Base-by-base conservation (phyloP, 2,797 vertebrate genomes). In the Micromesistius poutassou region DNA sequence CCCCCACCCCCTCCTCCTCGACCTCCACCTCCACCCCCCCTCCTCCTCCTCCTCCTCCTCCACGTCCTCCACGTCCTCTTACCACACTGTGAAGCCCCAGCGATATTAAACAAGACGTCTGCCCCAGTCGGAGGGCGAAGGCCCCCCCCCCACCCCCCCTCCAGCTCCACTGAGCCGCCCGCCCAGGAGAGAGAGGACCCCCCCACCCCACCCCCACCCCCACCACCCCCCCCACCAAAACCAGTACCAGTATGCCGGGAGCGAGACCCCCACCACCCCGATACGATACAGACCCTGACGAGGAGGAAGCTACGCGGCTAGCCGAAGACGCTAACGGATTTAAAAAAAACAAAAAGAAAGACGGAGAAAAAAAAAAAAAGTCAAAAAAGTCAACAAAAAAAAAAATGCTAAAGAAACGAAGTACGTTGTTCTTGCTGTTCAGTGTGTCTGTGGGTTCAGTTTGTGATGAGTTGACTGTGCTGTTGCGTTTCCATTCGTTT, bases 61-160 rank as follows among this genome's bases (percentile, higher is more conserved):
- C 81, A 85, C 90, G 89, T 77, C 83, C 81, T 88, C 88, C 83
- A 1, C 55, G 55, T 25, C 55, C 55, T 91, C 90, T 90, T 91
- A 89, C 87, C 93, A 92, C 94, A 95, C 94, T 95, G 94, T 94
- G 93, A 95, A 94, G 90, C 89, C 91, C 84, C 91, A 86, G 91
- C 86, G 91, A 91, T 87, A 89, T 85, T 87, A 90, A 92, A 90
- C 91, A 87, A 89, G 90, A 90, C 86, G 87, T 86, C 85, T 90
- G 87, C 89, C 80, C 73, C 3, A 84, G n/a, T 87, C 79, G 89
- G 86, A 88, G 88, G 79, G 83, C 79, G 89, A 85, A 88, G 88
- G 79, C 82, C 74, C 82, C 76, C 86, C 33, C 5, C 33, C 33
- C 33, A 6, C 86, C 88, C 86, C 86, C 89, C 86, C n/a, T n/a